These are phyloP conservation scores for Chloroceryle aenea DNA, from an alignment of 2,113 vertebrate genomes.

Conservation along the genomic window DNA sequence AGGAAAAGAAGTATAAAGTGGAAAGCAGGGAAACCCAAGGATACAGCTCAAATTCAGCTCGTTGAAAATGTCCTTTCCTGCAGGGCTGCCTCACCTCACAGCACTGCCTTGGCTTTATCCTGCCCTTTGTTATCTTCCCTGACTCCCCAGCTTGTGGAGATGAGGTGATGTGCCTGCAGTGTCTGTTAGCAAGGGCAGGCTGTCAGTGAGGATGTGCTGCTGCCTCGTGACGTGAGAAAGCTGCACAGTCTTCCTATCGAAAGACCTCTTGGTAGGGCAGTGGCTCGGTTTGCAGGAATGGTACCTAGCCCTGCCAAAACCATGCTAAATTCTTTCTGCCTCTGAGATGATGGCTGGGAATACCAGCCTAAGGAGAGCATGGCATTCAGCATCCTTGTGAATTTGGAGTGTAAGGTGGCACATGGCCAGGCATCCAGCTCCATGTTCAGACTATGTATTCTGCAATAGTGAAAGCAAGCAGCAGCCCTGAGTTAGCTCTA, in stretches of 20 bases:
- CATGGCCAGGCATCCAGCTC: background rate
- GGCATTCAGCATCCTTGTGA: background rate
- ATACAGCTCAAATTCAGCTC: background rate
- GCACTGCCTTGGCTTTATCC: background rate
- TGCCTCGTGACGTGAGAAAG: background rate
- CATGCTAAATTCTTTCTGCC: background rate
- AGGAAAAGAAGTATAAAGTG: background rate
- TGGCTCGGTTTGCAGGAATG: background rate
- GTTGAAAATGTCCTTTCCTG: background rate
- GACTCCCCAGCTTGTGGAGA: accelerated
- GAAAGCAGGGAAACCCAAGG: background rate
- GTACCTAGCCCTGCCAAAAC: background rate
- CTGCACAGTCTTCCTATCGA: accelerated
- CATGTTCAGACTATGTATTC: background rate
- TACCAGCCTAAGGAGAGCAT: background rate
- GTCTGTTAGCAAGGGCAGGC: background rate
- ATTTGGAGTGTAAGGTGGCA: background rate
- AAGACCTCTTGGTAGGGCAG: background rate
- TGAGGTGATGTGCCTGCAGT: background rate
- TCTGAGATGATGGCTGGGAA: background rate
- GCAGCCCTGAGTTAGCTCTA: background rate
- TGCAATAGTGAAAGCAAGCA: background rate
- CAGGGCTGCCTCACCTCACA: background rate
- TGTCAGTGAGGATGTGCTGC: background rate
- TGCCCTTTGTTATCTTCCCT: background rate